phyloP scores from a whole-genome alignment of 2,888 invertebrate species.

The Tholera decimalis region DNA sequence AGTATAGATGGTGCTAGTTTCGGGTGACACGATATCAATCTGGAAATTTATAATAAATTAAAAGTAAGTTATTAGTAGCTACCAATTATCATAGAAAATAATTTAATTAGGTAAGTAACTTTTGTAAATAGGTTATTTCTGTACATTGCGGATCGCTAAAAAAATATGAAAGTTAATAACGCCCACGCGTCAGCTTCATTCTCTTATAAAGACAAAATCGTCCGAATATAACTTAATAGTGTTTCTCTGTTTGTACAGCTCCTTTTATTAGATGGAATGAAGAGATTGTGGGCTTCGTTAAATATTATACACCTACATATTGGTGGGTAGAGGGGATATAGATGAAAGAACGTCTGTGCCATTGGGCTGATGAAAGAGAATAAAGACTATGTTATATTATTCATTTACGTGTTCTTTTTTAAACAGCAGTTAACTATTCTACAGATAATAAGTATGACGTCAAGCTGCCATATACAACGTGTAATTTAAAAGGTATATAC shows the following conservation, averaged over 20 bases:
- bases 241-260: slow-evolving; percentile 64
- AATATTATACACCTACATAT: slow-evolving; percentile 23
- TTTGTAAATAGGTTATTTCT: neutral
- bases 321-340: neutral
- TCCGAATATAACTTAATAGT: slow-evolving; percentile 61
- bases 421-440: too few species aligned
- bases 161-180: slow-evolving; percentile 56
- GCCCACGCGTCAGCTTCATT: slow-evolving; percentile 22
- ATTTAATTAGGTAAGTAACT: neutral
- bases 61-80: too few species aligned
- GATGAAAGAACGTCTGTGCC: slow-evolving; percentile 3
- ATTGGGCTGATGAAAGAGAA: neutral
- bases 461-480: too few species aligned
- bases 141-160: slow-evolving; percentile 37
- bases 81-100: neutral
- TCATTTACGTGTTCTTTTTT: too few species aligned
- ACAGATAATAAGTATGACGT: too few species aligned
- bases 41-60: too few species aligned
- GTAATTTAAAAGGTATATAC: too few species aligned
- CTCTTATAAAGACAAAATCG: slow-evolving; percentile 52
- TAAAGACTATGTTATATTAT: neutral
- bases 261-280: slow-evolving; percentile 57
- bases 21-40: too few species aligned
- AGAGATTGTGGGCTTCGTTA: slow-evolving; percentile 48
- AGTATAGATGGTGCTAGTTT: too few species aligned